Evolutionary conservation across 2,113 vertebrate species (phyloP), one percentile per base, ranked within the genome.

Genomic region (Vulpes lagopus): DNA sequence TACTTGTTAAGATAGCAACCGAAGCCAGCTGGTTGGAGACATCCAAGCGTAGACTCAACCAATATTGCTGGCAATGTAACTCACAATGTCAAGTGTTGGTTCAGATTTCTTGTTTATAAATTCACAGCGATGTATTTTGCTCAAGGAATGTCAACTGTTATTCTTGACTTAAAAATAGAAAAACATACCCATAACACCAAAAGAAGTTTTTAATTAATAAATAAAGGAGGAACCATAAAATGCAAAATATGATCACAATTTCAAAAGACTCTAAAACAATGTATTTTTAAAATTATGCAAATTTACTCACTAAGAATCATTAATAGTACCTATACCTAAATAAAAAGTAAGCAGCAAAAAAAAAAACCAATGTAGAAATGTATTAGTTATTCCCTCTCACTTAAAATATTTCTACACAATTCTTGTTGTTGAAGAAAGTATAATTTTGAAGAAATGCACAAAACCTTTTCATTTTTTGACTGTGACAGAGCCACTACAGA

Each of bases 311-410:
- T 98, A 96, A 98, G 96, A 97, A 95, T 98, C 97, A 97, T 98
- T 96, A 99, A 98, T 98, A 98, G 97, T 98, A 98, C 97, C 98
- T 98, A 97, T 98, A 98, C 95, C 96, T 96, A 98, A 99, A 98
- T 97, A 97, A 98, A 97, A 98, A 96, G 98, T 97, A 98, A 98
- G 98, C 98, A 98, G 97, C 98, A 98, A 98, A 98, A 97, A 79
- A 55, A 12, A 62, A 65, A 69, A 43, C 98, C 97, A 98, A 98
- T 98, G 97, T 96, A 98, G 98, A 97, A 97, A 98, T 98, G 78
- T 81, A 96, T 98, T 97, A 97, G 96, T 94, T 84, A 98, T 98
- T 98, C 96, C 95, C 98, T 98, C 98, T 94, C 97, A 98, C 98
- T 97, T 97, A 98, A 95, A 98, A 98, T 93, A 97, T 97, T 96